Evolutionary conservation across 2,888 invertebrate genomes (phyloP).

Genomic region (Pheosia gnoma): DNA sequence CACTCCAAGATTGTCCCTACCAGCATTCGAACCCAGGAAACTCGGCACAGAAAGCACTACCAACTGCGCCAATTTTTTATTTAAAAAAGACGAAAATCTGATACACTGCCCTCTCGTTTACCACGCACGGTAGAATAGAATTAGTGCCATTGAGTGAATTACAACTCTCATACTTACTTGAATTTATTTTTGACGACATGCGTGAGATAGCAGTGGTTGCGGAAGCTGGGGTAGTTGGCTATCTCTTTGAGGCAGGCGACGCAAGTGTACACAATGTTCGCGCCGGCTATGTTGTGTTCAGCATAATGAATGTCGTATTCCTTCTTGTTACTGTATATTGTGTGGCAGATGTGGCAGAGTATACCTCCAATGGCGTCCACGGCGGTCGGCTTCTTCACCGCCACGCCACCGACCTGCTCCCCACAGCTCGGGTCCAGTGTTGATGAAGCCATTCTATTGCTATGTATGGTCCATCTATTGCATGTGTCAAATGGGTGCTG

Average conservation of each 20-base stretch:
- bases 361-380: slow-evolving; percentile 81
- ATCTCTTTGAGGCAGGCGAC: slow-evolving; percentile 82
- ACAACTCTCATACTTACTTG: slow-evolving; percentile 65
- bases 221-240: slow-evolving; percentile 81
- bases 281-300: slow-evolving; percentile 57
- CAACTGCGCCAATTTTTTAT: too few species aligned
- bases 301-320: slow-evolving; percentile 82
- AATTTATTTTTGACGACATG: slow-evolving; percentile 83
- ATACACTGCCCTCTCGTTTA: too few species aligned
- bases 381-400: slow-evolving; percentile 58
- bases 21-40: too few species aligned
- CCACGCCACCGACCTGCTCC: slow-evolving; percentile 15
- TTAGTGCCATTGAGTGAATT: too few species aligned
- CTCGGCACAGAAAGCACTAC: too few species aligned
- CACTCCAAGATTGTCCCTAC: too few species aligned
- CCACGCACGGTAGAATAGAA: too few species aligned
- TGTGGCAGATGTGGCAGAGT: slow-evolving; percentile 82
- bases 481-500: slow-evolving; percentile 60
- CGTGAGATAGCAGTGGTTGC: slow-evolving; percentile 83
- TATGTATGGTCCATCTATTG: slow-evolving; percentile 75
- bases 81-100: too few species aligned
- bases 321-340: slow-evolving; percentile 76
- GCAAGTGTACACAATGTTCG: slow-evolving; percentile 80
- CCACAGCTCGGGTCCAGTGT: slow-evolving; percentile 20
- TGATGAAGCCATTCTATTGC: slow-evolving; percentile 60